These are phyloP conservation scores for Telmatherina bonti DNA, from an alignment of 2,797 vertebrate species.

Conservation along the genomic window DNA sequence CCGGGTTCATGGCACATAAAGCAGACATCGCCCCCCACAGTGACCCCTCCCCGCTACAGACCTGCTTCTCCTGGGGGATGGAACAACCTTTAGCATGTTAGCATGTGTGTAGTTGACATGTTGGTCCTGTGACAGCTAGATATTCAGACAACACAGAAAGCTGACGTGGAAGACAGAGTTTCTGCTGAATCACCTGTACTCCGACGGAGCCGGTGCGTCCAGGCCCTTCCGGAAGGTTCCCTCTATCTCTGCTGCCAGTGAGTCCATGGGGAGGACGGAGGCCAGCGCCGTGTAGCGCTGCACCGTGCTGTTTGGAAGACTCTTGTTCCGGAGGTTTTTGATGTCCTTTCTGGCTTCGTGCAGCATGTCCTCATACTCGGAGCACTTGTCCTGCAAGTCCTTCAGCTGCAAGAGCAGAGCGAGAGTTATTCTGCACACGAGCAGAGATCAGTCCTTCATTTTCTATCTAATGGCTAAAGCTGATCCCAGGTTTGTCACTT, in stretches of 20 bases:
- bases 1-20: too few relatives aligned
- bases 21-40: too few relatives aligned
- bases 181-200: conserved; percentile 84
- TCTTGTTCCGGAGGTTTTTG: conserved; percentile 87
- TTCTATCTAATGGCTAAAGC: too few relatives aligned
- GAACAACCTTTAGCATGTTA: too few relatives aligned
- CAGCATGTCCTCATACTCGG: conserved; percentile 87
- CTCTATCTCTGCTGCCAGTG: conserved; percentile 91
- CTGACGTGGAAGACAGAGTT: background rate
- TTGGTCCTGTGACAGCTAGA: too few relatives aligned
- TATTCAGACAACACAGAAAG: too few relatives aligned
- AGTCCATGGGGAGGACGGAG: conserved; percentile 88
- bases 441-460: too few relatives aligned
- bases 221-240: conserved; percentile 88
- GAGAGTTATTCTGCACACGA: background rate
- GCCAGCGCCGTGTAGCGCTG: conserved; percentile 84
- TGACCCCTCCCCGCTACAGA: too few relatives aligned
- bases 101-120: too few relatives aligned
- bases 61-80: too few relatives aligned
- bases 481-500: too few relatives aligned
- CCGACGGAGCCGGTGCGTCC: conserved; percentile 83
- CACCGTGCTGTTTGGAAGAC: conserved; percentile 86
- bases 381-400: conserved; percentile 88
- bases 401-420: conserved; percentile 78
- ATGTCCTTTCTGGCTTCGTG: conserved; percentile 88